Evolutionary conservation across 2,113 vertebrate genomes (phyloP), one percentile per base, ranked within the genome.

Genomic region (Gnathonemus echidnorhynchus): DNA sequence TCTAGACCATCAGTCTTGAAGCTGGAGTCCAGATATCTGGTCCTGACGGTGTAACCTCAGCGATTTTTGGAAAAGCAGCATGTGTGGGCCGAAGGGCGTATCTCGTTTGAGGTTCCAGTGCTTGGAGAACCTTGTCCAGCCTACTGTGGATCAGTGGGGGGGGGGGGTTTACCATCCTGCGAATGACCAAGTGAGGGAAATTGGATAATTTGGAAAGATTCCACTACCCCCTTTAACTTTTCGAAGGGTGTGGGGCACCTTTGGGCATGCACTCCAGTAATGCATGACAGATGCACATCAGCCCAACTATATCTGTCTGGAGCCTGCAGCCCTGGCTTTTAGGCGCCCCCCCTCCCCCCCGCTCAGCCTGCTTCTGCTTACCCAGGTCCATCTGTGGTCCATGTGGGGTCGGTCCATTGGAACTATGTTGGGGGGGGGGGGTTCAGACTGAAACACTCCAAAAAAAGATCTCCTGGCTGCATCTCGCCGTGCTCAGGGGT

Each of bases 271-370:
- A 86, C 92, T 50, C 91, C 93, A 95, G 95, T 96, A 96, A 96
- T 96, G 95, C 94, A 93, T 95, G 95, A 95, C 96, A 96, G 95
- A 96, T 96, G 95, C 95, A 95, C 90, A 91, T 95, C 95, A 93
- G 93, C 94, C 88, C 27, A 88, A 90, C 74, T 90, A 80, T 70
- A 89, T 93, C 90, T 92, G 39, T 91, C 87, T 93, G 45, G 84
- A 21, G 39, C 83, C 87, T 46, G 50, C 56, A 53, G n/a, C 92
- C 27, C 35, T 46, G 48, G 49, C 31, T 7, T 53, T n/a, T 53
- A 17, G 35, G n/a, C 4, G 3, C 15, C 35, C 74, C 74, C 2
- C 70, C 70, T 4, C 13, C 49, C 50, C 50, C 50, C 50, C 13
- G 1, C 70, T 35, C n/a, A 77, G 74, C 13, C 31, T 39, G 74